phyloP scores from a whole-genome alignment of 1,140 invertebrate genomes.

The Drosophila burlai region DNA sequence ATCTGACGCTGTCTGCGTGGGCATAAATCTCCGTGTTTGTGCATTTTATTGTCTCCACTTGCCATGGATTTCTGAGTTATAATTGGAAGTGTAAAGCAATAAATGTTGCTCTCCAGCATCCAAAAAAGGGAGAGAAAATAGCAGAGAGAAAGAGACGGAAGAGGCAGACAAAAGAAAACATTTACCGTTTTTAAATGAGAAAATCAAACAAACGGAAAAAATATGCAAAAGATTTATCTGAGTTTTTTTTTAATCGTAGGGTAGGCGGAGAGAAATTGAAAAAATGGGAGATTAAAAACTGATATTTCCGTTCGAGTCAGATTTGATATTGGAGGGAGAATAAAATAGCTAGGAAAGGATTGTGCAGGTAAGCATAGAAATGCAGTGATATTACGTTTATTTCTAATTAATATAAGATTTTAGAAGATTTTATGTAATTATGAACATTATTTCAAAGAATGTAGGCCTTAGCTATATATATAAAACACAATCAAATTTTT shows the following conservation, averaged over 20 bases:
- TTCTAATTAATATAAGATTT: too few species aligned
- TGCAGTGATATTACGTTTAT: too few species aligned
- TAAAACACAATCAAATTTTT: too few species aligned
- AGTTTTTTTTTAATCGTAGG: neutral
- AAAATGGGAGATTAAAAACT: conserved; percentile 16
- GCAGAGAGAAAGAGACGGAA: neutral
- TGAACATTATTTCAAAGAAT: too few species aligned
- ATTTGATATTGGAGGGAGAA: neutral
- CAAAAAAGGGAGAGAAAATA: neutral
- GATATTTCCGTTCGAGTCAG: conserved; percentile 9
- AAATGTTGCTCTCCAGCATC: conserved; percentile 49
- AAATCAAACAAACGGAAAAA: conserved; percentile 32
- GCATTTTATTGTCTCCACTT: conserved; percentile 76
- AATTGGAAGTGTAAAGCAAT: conserved; percentile 82
- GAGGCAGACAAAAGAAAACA: conserved; percentile 19
- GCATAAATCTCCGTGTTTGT: conserved; percentile 70
- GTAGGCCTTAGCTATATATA: too few species aligned
- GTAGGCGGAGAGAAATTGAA: conserved; percentile 4
- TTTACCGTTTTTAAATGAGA: conserved; percentile 46
- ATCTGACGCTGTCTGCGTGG: conserved; percentile 44
- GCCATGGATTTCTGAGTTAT: conserved; percentile 74
- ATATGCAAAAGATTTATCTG: conserved; percentile 24
- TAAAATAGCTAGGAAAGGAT: neutral
- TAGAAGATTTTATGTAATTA: too few species aligned
- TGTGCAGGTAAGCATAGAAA: too few species aligned